Evolutionary conservation across 2,113 vertebrate species (phyloP), one percentile per base, ranked within the genome.

Genomic region (Rhabdomys dilectus): DNA sequence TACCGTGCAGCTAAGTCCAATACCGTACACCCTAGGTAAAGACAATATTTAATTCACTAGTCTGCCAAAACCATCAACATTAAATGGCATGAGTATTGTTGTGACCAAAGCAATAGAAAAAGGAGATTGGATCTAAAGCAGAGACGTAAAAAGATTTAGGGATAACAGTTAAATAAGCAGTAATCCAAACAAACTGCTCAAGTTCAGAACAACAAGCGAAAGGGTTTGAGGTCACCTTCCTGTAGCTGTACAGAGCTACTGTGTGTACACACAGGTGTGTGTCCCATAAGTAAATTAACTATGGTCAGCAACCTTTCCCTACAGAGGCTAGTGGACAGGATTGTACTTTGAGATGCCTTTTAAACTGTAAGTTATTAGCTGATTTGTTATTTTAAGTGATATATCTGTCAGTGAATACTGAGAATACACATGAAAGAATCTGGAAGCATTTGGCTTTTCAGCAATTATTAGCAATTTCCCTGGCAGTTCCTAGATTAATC

Each of bases 321-420:
- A 92, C 39, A 60, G 16, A 89, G 68, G 85, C 66, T n/a, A 88
- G 76, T 60, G 58, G 26, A 39, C 36, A 48, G 31, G 31, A 80
- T 88, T 76, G 87, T 19, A 64, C 21, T 51, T 53, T 21, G 75
- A 42, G 73, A 84, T 75, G 36, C 82, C 68, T 92, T 93, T 80
- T 78, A 93, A 96, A 94, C 51, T 72, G 42, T 66, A 94, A 95
- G 80, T 91, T 88, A 64, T 53, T 3, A 3, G 91, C 91, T 92
- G 45, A 88, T 88, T 90, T 84, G 48, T 88, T 91, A 88, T 90
- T 90, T 91, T 85, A 96, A 80, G 45, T 64, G 91, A 24, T 53
- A 3, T 93, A 89, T 84, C 68, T 76, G 6, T 72, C 82, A 34
- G n/a, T 64, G 48, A 48, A 12, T 89, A 82, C 88, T 89, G 64